These are phyloP conservation scores for Drosophila auraria DNA, from an alignment of 1,140 invertebrate species.

Conservation along the genomic window DNA sequence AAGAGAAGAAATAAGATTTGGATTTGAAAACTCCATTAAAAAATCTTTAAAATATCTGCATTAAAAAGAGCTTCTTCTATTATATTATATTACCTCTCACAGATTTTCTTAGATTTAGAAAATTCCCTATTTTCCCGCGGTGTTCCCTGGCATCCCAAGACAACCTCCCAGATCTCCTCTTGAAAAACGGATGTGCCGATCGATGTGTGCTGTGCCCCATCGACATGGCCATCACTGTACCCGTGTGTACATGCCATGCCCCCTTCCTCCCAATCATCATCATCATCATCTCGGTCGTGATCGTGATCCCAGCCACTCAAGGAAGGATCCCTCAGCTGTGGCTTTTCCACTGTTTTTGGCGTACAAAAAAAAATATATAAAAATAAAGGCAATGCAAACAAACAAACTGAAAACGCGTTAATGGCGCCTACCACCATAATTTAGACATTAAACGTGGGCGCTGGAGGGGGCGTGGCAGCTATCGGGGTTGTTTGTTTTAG, in stretches of 20 bases:
- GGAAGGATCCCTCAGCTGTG: constrained; percentile 20
- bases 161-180: constrained; percentile 22
- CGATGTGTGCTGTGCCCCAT: constrained; percentile 41
- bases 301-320: constrained; percentile 31
- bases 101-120: too few species aligned
- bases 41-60: background rate
- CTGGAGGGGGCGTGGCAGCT: constrained; percentile 49
- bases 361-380: background rate
- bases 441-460: constrained; percentile 77
- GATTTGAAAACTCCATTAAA: too few species aligned
- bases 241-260: background rate
- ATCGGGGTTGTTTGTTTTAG: constrained; percentile 40
- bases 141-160: constrained; percentile 3
- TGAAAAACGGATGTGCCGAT: constrained; percentile 67
- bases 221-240: constrained; percentile 35
- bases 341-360: constrained; percentile 14
- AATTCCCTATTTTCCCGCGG: background rate
- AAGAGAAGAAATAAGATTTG: background rate
- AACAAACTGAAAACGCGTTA: constrained; percentile 68
- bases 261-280: constrained; percentile 13
- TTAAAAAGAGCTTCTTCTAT: background rate
- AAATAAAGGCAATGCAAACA: constrained; percentile 35
- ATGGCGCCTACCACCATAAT: constrained; percentile 68
- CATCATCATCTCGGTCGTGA: constrained; percentile 16
- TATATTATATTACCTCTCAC: too few species aligned